Evolutionary conservation across 1,140 invertebrate species (phyloP), one percentile per base, ranked within the genome.

Genomic region (Apis florea): DNA sequence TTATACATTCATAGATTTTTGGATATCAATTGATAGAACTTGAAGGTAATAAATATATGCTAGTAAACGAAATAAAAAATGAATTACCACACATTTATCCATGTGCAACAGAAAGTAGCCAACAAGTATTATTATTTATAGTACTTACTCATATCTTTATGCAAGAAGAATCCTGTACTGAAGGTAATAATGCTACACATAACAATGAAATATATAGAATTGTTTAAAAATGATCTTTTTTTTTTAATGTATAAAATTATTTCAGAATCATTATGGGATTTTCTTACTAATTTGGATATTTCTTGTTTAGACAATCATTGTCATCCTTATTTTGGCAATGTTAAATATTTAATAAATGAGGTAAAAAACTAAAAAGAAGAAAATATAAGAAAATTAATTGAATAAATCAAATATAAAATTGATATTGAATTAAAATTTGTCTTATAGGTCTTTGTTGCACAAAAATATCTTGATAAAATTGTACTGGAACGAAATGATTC

Each of bases 61-160:
- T 92, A 3, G 73, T 84, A 17, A 93, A 93, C 26, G 77, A 77
- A 12, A 53, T 92, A 58, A 19, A 82, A n/a, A 92, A 91, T 26
- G 1, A 71, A 12, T 59, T 86, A 49, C 85, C 86, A 17, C 88
- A 91, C 56, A 68, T 91, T 24, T 17, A 12, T 21, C 85, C 85
- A 47, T 11, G 49, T 11, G 40, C 70, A 47, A 40, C 70, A 0
- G 75, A 88, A 66, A 72, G 66, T 11, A 74, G 63, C 1, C 83
- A 88, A 31, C 72, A 86, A 58, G 80, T 89, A 26, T 71, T 93
- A 1, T 68, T 92, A n/a, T 90, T 91, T 68, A 61, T 92, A 11
- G 40, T 86, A 1, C 87, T 93, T 4, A 24, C 85, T 19, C 92
- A 92, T 64, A 90, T 93, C 59, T 92, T 90, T 61, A 92, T 92